A percentile compares a stretch with the other conserved stretches of the same genome.
Evolutionary conservation across 2,113 vertebrate species (phyloP).

Genomic region (Pseudorasbora parva): DNA sequence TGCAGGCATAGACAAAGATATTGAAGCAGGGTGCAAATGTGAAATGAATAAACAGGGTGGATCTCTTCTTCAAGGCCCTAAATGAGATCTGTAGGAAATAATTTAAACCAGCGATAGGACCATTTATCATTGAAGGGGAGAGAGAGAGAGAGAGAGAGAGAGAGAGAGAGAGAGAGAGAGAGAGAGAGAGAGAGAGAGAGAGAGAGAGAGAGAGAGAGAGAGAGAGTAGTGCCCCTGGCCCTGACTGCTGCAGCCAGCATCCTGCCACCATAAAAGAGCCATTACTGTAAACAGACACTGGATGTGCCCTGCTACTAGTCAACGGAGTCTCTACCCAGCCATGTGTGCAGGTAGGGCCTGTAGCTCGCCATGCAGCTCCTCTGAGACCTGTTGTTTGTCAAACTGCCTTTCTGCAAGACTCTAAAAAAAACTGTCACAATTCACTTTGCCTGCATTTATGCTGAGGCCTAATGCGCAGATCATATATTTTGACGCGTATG

Average conservation of each 20-base stretch:
- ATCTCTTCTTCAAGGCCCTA: conserved; percentile 84
- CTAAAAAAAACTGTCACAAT: conserved; percentile 3
- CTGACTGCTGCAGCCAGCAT: conserved; percentile 62
- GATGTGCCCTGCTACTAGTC: conserved; percentile 22
- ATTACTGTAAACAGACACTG: conserved; percentile 52
- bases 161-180: conserved; percentile 56
- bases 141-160: conserved; percentile 42
- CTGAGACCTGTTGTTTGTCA: conserved; percentile 17
- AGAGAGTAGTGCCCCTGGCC: conserved; percentile 68
- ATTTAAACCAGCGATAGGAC: conserved; percentile 80
- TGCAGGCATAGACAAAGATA: conserved; percentile 82
- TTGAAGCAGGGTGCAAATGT: conserved; percentile 81
- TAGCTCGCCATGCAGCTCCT: background rate
- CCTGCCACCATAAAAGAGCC: conserved; percentile 64
- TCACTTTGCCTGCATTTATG: conserved; percentile 12
- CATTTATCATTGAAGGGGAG: conserved; percentile 77
- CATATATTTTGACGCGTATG: background rate
- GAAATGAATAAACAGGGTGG: conserved; percentile 84
- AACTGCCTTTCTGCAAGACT: background rate
- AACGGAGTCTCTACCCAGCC: conserved; percentile 8
- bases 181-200: conserved; percentile 44
- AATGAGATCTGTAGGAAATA: conserved; percentile 86
- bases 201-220: conserved; percentile 50
- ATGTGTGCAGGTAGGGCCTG: conserved; percentile 30
- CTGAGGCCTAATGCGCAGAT: conserved; percentile 9